Evolutionary conservation across 2,888 invertebrate species (phyloP), one percentile per base, ranked within the genome.

Genomic region (Epirrita christyi): DNA sequence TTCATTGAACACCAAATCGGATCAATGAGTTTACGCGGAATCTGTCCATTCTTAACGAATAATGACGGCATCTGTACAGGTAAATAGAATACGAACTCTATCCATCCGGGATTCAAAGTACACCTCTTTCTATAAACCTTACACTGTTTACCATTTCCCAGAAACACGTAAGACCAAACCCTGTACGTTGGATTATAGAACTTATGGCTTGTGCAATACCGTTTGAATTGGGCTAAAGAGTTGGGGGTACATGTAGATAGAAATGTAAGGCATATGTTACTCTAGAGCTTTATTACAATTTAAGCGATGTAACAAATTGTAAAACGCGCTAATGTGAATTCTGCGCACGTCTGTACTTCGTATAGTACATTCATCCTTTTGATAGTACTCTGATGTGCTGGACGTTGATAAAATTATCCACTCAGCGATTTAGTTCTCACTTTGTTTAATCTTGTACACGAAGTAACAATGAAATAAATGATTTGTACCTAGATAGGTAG

Each of bases 221-320:
- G 72, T 71, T 57, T 29, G 52, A 59, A 58, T 71, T 73, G 7
- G 15, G 27, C 56, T 69, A 55, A 4, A 10, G 7, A 0, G 3
- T 13, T n/a, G 8, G 2, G 6, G 44, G 57, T 64, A 66, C 70
- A 70, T 63, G 69, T 56, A 51, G 53, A 67, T 64, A 61, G 71
- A 72, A 64, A 55, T 71, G 64, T 55, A 52, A 63, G 71, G 73
- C 70, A 83, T 85, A 81, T 83, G 85, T 87, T 86, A 83, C 86
- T 80, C 74, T 70, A 80, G 78, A 86, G 83, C 83, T 88, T 88
- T 87, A 88, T 88, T 88, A 88, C 87, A 88, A 88, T 89, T 87
- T 88, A 88, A 88, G 86, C 81, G 82, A 83, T 86, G 85, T 86
- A 84, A 89, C 88, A 88, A 89, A 89, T 89, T 88, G 87, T 89